A percentile compares a stretch with the other conserved stretches of the same genome.
phyloP scores from a whole-genome alignment of 2,113 vertebrate genomes.

The Aleadryas rufinucha region DNA sequence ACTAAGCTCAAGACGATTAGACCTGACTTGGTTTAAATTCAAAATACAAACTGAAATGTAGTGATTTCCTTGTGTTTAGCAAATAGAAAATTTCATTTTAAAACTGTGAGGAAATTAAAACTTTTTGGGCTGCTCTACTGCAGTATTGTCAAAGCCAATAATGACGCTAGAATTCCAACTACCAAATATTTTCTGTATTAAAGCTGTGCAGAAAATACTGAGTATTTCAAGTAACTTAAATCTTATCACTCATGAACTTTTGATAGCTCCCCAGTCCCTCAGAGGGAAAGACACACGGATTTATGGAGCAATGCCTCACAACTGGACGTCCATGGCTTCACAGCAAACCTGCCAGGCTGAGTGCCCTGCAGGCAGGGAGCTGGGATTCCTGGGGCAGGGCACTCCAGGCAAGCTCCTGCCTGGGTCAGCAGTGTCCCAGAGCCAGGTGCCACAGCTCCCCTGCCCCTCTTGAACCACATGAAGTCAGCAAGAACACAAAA shows the following conservation, averaged over 20 bases:
- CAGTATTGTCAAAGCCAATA: background rate
- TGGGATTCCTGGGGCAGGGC: background rate
- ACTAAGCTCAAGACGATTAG: background rate
- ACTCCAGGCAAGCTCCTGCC: background rate
- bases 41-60: background rate
- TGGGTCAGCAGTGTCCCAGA: background rate
- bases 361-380: rapidly evolving
- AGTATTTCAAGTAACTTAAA: background rate
- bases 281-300: background rate
- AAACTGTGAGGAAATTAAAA: background rate
- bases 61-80: background rate
- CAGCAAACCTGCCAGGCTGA: background rate
- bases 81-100: background rate
- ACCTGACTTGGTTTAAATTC: background rate
- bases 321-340: background rate
- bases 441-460: no score
- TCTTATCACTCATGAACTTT: background rate
- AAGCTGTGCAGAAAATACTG: background rate
- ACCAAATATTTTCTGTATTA: background rate
- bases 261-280: background rate
- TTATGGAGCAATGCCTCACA: background rate
- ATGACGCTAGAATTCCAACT: background rate
- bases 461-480: background rate
- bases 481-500: background rate
- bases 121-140: background rate